A percentile compares a stretch with the other conserved stretches of the same genome.
Evolutionary conservation across 2,888 invertebrate genomes (phyloP).

Genomic region (Ariolimax columbianus): DNA sequence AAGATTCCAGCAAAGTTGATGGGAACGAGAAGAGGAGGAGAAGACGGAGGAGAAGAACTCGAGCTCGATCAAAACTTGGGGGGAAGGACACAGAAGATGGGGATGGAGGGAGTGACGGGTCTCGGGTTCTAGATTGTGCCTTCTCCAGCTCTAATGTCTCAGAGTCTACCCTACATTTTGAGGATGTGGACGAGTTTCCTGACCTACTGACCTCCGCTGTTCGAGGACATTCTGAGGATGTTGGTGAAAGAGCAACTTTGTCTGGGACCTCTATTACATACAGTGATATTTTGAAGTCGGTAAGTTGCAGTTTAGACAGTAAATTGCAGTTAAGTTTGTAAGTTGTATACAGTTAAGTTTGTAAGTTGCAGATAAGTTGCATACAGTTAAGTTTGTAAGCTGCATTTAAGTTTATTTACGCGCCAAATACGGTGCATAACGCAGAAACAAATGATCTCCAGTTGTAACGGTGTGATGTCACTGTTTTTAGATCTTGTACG

Average conservation of each 20-base stretch:
- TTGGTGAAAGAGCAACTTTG: conserved; percentile 52
- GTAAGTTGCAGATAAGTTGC: no score
- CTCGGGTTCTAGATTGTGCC: conserved; percentile 50
- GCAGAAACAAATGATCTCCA: no score
- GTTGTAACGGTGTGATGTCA: no score
- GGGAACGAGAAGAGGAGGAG: conserved; percentile 52
- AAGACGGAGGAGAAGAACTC: conserved; percentile 53
- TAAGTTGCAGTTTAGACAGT: conserved; percentile 54
- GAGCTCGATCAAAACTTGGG: conserved; percentile 43
- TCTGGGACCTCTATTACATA: conserved; percentile 63
- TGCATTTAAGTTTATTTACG: no score
- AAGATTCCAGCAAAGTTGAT: conserved; percentile 10
- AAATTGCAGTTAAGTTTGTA: no score
- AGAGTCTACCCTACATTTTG: conserved; percentile 67
- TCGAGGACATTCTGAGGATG: conserved; percentile 29
- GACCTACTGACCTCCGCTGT: conserved; percentile 58
- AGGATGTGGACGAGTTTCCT: conserved; percentile 76
- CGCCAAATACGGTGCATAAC: no score
- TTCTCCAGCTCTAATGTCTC: conserved; percentile 56
- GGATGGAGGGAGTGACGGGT: conserved; percentile 54
- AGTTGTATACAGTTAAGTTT: no score
- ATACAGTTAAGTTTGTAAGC: no score
- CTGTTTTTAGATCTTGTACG: no score
- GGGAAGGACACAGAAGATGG: conserved; percentile 45
- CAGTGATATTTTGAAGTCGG: conserved; percentile 70